Base-by-base conservation (phyloP, 2,888 invertebrate species). In the Ophion obscuratus region DNA sequence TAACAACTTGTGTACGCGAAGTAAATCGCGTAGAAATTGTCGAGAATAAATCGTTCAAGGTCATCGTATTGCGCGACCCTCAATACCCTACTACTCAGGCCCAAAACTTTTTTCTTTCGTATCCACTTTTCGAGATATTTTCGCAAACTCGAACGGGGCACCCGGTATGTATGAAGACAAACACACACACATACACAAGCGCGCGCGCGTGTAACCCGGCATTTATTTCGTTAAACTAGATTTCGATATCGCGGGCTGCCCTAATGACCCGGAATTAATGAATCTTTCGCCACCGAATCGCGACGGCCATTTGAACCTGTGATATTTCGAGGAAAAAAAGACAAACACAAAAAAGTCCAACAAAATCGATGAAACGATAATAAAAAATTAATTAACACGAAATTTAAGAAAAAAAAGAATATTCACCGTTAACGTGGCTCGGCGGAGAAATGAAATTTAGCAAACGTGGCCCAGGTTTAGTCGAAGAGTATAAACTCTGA, bases 281-380 rank as follows among this genome's bases (percentile, higher is more conserved):
- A 75, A 27, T 62, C 68, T 57, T 74, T 87, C 53, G 90, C 90
- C 89, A 91, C 89, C 85, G 88, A 81, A 90, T 90, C 84, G 76
- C 89, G 88, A 89, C 89, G 87, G 92, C 91, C 92, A 93, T 93
- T 91, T 87, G 66, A 67, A 93, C 92, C 93, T 93, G 93, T 94
- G 94, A 94, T 94, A 93, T 90, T 91, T 89, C 86, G 89, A 90
- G 68, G 70, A 87, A 79, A 85, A 84, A 78, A 79, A 66, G 71
- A 74, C n/a, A 57, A 36, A 17, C 17, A 36, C 24, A 40, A 75
- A 44, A 59, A 31, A 59, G 53, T 17, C 9, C 10, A 31, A 74
- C 84, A 61, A 82, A 88, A 82, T 88, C 84, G 89, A 89, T 90
- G 87, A 88, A 71, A 85, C 87, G 36, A 47, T 14, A 77, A 68